These are phyloP conservation scores for Crocuta crocuta DNA, from an alignment of 2,113 vertebrate species.

Conservation along the genomic window DNA sequence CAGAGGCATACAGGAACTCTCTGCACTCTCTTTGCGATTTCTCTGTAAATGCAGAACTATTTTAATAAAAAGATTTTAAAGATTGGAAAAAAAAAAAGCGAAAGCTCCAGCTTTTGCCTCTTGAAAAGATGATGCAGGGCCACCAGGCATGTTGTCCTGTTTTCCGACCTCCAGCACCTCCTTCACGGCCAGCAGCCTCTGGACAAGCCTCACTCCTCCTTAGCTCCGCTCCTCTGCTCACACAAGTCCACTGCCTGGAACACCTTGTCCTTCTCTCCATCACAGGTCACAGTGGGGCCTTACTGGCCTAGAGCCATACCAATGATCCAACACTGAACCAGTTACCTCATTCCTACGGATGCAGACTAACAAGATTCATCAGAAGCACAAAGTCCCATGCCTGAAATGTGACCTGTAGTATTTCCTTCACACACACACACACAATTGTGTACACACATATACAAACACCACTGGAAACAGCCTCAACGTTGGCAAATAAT, in stretches of 20 bases:
- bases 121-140: background rate
- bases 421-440: background rate
- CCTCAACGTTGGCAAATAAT: background rate
- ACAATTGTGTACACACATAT: background rate
- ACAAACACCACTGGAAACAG: background rate
- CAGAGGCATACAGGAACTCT: fast-evolving
- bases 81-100: background rate
- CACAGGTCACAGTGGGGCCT: too few relatives aligned
- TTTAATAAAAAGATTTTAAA: background rate
- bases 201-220: background rate
- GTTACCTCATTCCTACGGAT: background rate
- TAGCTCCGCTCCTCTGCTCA: background rate
- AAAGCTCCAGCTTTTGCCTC: background rate
- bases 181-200: background rate
- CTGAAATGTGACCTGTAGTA: background rate
- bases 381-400: background rate
- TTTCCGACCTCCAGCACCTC: fast-evolving
- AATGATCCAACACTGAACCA: background rate
- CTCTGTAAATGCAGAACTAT: background rate
- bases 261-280: background rate
- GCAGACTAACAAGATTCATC: background rate
- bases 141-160: fast-evolving
- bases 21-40: background rate
- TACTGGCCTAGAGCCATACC: background rate
- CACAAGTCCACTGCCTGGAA: fast-evolving